Evolutionary conservation across 2,888 invertebrate species (phyloP), one percentile per base, ranked within the genome.

Genomic region (Phasia obesa): DNA sequence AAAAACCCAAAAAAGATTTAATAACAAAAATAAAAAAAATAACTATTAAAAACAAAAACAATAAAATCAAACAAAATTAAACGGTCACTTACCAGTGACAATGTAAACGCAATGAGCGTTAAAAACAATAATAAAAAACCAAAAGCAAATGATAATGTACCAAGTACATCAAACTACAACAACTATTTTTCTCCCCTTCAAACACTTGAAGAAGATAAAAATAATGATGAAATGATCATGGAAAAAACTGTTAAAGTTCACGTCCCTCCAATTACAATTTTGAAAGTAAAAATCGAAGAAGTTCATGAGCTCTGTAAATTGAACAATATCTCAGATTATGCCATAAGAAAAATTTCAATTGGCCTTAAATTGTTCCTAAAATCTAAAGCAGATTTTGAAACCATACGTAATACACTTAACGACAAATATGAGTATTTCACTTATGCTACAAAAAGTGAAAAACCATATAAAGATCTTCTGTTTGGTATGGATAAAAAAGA

Each of bases 391-490:
- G 27, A 69, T 9, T 44, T 27, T n/a, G 3, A 27, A 4, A 6
- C 27, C 6, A 6, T 27, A 27, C 6, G 27, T 27, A 27, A 27
- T 4, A 4, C 25, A 2, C 44, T 69, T 1, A 27, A 5, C 27
- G n/a, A 35, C 19, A 69, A 69, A 69, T 69, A 69, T 44, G 69
- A 69, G 15, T 55, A 55, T 27, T 69, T 69, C 19, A 55, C 51
- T 2, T 51, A 69, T 44, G 25, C 69, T 13, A 17, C 55, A 11
- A 51, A 69, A 69, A 55, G 25, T 44, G 19, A 49, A 49, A 49
- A 21, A 7, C 19, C 21, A 19, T 19, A 49, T 17, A n/a, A n/a
- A n/a, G n/a, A n/a, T n/a, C n/a, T n/a, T n/a, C 19, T 19, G 11
- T 23, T n/a, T 51, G 49, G 23, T 21, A 9, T 51, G 11, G 49